Evolutionary conservation across 35 echinoderm and acorn worm species (phyloP).

Genomic region (Nesometra sesokonis): DNA sequence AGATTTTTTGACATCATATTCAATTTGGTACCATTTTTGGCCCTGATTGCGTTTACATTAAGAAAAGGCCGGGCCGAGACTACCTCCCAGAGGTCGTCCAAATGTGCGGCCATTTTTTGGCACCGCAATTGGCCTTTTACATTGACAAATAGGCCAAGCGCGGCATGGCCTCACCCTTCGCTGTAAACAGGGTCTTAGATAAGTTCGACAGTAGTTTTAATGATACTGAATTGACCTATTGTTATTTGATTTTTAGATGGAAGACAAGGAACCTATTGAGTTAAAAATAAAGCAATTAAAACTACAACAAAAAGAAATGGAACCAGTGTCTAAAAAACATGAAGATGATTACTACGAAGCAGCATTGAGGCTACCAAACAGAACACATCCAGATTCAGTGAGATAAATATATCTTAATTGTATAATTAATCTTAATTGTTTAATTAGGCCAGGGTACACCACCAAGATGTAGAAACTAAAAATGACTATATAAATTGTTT

Average conservation of each 20-base stretch:
- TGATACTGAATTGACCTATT: background rate
- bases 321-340: background rate
- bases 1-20: too few species aligned
- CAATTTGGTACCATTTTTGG: too few species aligned
- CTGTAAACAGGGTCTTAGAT: background rate
- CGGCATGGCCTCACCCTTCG: too few species aligned
- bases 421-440: background rate
- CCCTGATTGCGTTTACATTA: too few species aligned
- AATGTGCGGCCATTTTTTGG: too few species aligned
- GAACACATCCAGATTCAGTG: slow-evolving; percentile 70
- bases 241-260: background rate
- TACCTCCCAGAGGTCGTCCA: too few species aligned
- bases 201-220: background rate
- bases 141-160: too few species aligned
- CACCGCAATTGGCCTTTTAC: too few species aligned
- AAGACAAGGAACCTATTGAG: background rate
- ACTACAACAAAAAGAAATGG: background rate
- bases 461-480: too few species aligned
- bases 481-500: too few species aligned
- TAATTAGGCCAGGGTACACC: too few species aligned
- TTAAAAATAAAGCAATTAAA: background rate
- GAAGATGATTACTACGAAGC: slow-evolving; percentile 38
- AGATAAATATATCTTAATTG: background rate
- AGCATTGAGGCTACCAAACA: slow-evolving; percentile 59
- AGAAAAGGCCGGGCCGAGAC: too few species aligned